Percentiles rank a stretch among this genome's conserved stretches.
Evolutionary conservation across 2,888 invertebrate species (phyloP).

Genomic region (Xestia xanthographa): DNA sequence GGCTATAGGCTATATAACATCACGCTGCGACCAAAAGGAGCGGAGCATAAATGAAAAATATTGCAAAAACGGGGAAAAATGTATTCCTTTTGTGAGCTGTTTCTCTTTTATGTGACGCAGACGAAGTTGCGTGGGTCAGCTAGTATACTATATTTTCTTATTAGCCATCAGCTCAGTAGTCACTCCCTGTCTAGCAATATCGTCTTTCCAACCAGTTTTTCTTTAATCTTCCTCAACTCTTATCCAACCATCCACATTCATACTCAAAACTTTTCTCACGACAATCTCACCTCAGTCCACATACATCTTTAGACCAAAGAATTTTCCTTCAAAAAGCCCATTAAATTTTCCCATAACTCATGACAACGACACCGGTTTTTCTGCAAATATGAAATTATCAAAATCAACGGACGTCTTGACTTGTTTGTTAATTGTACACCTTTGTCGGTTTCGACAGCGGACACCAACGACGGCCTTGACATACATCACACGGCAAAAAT

Average conservation of each 20-base stretch:
- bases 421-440: slow-evolving; percentile 57
- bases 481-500: slow-evolving; percentile 45
- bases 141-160: background rate
- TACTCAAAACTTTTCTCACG: background rate
- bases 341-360: background rate
- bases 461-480: slow-evolving; percentile 57
- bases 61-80: too few species aligned
- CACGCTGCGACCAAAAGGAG: too few species aligned
- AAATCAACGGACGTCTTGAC: slow-evolving; percentile 45
- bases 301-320: too few species aligned
- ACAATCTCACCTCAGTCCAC: background rate
- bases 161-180: background rate
- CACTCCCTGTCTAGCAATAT: too few species aligned
- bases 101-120: too few species aligned
- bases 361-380: slow-evolving; percentile 13
- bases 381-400: slow-evolving; percentile 36
- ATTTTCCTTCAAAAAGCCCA: slow-evolving; percentile 1
- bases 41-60: too few species aligned
- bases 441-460: slow-evolving; percentile 55
- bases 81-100: too few species aligned
- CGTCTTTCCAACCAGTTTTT: background rate
- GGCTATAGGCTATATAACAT: too few species aligned
- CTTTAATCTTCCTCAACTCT: too few species aligned
- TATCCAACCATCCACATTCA: background rate
- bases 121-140: too few species aligned